Evolutionary conservation across 1,140 invertebrate genomes (phyloP).

Genomic region (Stegodyphus dumicola): DNA sequence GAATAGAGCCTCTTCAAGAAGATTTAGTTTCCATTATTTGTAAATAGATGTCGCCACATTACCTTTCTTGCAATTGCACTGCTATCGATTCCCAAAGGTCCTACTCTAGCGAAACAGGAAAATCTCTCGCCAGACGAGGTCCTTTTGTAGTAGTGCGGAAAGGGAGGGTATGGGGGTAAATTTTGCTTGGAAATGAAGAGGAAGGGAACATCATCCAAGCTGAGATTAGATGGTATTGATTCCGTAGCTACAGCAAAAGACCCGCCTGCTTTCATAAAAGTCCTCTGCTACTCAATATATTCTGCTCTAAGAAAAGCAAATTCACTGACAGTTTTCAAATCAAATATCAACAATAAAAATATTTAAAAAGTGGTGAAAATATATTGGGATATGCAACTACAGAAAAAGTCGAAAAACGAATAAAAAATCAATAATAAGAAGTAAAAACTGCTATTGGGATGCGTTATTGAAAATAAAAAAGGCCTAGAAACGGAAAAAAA

Average conservation of each 20-base stretch:
- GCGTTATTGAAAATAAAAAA: too few relatives aligned
- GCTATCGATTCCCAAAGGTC: conserved; percentile 18
- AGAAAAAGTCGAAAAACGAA: too few relatives aligned
- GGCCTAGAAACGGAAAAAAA: too few relatives aligned
- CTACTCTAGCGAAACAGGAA: conserved; percentile 17
- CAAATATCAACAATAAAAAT: too few relatives aligned
- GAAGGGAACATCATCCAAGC: conserved; percentile 22
- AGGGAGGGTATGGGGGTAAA: conserved; percentile 5
- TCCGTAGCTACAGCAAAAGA: neutral
- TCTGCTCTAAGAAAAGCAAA: too few relatives aligned
- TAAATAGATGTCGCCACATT: conserved; percentile 16
- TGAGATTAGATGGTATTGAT: conserved; percentile 52
- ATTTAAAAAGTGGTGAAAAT: too few relatives aligned
- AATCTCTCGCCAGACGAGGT: conserved; percentile 11
- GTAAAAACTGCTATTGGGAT: too few relatives aligned
- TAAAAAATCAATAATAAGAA: too few relatives aligned
- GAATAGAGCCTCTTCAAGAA: too few relatives aligned
- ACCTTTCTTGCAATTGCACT: neutral
- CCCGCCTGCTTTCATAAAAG: neutral
- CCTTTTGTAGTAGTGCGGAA: neutral
- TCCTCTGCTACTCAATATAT: neutral
- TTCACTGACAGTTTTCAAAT: too few relatives aligned
- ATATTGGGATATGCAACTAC: too few relatives aligned
- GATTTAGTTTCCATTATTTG: neutral
- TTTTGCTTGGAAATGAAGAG: conserved; percentile 9